Base-by-base conservation (phyloP, 2,888 invertebrate genomes). In the Chromoteleia sp. region DNA sequence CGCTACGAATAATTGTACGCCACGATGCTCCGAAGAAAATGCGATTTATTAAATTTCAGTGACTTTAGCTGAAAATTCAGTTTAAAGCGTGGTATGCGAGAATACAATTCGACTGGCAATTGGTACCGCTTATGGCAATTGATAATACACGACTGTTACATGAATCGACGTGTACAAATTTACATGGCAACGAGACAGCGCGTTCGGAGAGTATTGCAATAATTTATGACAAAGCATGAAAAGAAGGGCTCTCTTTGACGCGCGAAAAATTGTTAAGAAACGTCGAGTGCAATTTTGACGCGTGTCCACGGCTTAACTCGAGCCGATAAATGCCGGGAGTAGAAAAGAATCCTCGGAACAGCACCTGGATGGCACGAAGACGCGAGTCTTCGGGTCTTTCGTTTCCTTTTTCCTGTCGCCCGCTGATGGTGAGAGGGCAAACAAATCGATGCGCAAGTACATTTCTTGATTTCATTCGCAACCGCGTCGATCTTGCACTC, bases 401-500 rank as follows among this genome's bases (percentile, higher is more conserved):
- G 30, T 45, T 36, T 25, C 19, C n/a, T 36, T 58, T 58, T 58
- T 39, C 45, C 12, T 29, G 2, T 10, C 33, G 61, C 50, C 56
- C 30, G 67, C 58, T 50, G 59, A 56, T 67, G 70, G 61, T 41
- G 81, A 83, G 80, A 86, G 83, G 81, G 84, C 88, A 88, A 89
- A 88, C 87, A 89, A 88, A 88, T 88, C 88, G 89, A 88, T 86
- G 85, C 84, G 86, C 86, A 83, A 88, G 85, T 85, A 85, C 85
- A 84, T 86, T 86, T 85, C 87, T 86, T 85, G 85, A 86, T 88
- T 83, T 81, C 36, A 79, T 80, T 70, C 30, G 14, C 61, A 70
- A 82, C 70, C 81, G 33, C 73, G 78, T 79, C 76, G 76, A 80
- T 70, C 70, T 70, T 58, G 65, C 78, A 80, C 80, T 84, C 56